Evolutionary conservation across 2,888 invertebrate genomes (phyloP).

Genomic region (Chymomyza procnemis): DNA sequence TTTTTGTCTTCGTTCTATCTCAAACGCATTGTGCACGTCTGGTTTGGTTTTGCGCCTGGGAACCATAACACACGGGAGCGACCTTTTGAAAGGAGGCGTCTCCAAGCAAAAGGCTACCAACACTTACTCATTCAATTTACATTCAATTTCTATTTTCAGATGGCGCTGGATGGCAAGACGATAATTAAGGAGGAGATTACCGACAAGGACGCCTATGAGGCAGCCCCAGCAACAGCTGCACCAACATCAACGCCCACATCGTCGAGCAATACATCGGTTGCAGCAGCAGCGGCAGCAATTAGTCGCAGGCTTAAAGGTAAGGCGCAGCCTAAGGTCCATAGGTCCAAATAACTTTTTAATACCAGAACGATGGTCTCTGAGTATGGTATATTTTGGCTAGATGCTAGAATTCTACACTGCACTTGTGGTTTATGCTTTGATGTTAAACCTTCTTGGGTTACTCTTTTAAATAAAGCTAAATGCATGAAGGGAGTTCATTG

Average conservation of each 20-base stretch:
- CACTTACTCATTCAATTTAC: not conserved
- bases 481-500: no score
- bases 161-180: slow-evolving; percentile 82
- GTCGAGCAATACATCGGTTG: slow-evolving; percentile 21
- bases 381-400: no score
- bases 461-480: no score
- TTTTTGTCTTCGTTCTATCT: no score
- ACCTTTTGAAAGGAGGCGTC: not conserved
- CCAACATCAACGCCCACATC: slow-evolving; percentile 21
- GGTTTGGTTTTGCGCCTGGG: not conserved
- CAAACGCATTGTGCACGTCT: no score
- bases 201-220: slow-evolving; percentile 80
- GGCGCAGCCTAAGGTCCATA: not conserved
- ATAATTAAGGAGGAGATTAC: slow-evolving; percentile 82
- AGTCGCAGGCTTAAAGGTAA: slow-evolving; percentile 68
- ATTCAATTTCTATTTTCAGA: slow-evolving; percentile 74
- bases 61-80: not conserved
- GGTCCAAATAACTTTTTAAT: not conserved
- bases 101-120: not conserved
- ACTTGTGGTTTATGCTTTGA: no score
- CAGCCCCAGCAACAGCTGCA: slow-evolving; percentile 61
- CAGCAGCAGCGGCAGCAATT: slow-evolving; percentile 56
- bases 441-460: no score
- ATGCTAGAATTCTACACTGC: no score
- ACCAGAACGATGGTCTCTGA: not conserved